phyloP scores from a whole-genome alignment of 1,140 invertebrate species.

The Dufourea novaeangliae region DNA sequence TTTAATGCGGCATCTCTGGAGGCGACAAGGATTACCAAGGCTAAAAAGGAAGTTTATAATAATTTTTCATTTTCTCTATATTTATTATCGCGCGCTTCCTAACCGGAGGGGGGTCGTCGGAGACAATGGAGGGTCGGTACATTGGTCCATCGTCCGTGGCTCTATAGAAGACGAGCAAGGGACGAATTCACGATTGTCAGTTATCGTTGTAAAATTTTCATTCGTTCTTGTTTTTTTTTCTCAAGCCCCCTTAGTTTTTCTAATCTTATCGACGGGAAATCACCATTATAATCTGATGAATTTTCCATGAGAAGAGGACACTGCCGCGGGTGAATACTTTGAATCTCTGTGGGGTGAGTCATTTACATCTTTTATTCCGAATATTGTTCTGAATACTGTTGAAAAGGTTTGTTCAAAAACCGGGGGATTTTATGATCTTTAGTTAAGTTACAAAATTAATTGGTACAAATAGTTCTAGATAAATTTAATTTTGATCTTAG shows the following conservation, averaged over 20 bases:
- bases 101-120: constrained; percentile 73
- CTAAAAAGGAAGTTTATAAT: constrained; percentile 83
- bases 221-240: constrained; percentile 66
- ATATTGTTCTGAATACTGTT: too few species aligned
- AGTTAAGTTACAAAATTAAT: too few species aligned
- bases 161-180: constrained; percentile 36
- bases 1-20: constrained; percentile 81
- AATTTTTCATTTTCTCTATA: constrained; percentile 83
- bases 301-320: background rate
- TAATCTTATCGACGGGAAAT: constrained; percentile 48
- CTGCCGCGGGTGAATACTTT: too few species aligned
- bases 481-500: too few species aligned
- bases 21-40: constrained; percentile 80
- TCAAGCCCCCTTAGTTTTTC: background rate
- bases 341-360: too few species aligned
- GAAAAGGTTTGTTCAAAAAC: too few species aligned
- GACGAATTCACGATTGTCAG: constrained; percentile 75
- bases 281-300: background rate
- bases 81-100: constrained; percentile 82
- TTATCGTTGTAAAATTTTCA: constrained; percentile 77
- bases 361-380: too few species aligned
- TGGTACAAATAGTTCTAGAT: too few species aligned
- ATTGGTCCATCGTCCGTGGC: constrained; percentile 57
- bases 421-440: too few species aligned
- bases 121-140: constrained; percentile 77